Conservation (phyloP, 2,797 vertebrate species). For the Tenualosa thibaudeaui region DNA sequence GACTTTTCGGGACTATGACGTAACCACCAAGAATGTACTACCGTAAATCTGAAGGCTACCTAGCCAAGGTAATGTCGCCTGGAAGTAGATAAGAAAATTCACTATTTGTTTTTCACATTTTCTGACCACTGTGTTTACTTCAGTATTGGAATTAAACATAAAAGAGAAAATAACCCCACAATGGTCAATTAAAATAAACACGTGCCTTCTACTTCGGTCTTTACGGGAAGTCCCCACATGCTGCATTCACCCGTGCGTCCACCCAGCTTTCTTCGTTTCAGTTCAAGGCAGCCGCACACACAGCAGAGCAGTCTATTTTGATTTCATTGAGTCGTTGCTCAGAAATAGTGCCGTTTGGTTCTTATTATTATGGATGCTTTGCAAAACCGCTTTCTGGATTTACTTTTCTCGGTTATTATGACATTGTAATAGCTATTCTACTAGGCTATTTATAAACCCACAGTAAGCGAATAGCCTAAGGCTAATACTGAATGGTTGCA, state of each 20-base stretch:
- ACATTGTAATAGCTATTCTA: background rate
- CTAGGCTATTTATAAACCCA: background rate
- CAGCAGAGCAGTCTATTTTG: constrained; percentile 46
- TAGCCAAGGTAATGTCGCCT: background rate
- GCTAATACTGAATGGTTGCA: background rate
- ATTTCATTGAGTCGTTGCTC: constrained; percentile 28
- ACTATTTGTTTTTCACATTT: background rate
- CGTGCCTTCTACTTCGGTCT: constrained; percentile 41
- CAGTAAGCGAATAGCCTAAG: background rate
- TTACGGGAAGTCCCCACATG: constrained; percentile 69
- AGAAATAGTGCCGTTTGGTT: background rate
- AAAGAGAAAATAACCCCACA: background rate
- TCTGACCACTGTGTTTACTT: background rate
- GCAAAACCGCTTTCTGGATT: background rate
- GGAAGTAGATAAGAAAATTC: background rate
- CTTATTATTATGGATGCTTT: background rate
- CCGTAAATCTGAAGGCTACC: background rate
- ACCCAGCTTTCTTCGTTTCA: constrained; percentile 49
- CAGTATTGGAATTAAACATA: background rate
- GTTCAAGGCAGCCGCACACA: constrained; percentile 47
- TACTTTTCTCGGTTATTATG: background rate
- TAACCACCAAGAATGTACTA: background rate
- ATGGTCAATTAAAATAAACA: background rate
- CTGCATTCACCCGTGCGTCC: constrained; percentile 50
- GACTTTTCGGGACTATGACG: background rate